Evolutionary conservation across 2,888 invertebrate species (phyloP), one percentile per base, ranked within the genome.

Genomic region (Ormyrus thymus): DNA sequence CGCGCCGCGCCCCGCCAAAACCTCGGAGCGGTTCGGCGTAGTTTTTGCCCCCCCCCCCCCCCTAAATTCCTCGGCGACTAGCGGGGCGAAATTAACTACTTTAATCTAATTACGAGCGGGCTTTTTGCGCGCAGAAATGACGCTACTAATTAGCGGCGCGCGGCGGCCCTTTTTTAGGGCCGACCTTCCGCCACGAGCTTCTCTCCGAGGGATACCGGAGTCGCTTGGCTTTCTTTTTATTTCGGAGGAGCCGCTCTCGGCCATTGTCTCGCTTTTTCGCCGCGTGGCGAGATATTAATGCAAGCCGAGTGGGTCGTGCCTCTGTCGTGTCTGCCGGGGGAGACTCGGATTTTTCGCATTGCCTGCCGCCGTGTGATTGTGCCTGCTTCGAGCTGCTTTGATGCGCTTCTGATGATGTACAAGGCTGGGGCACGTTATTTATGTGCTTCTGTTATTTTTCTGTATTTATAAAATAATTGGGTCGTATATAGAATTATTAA

Each of bases 71-170:
- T 43, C 13, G 11, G 64, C 13, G 10, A 43, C 7, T 7, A 5
- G 48, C 46, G 58, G 48, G 58, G 6, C n/a, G 77, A 61, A 77
- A 66, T 78, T 78, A 72, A 78, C 78, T 68, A 74, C 78, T 78
- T 78, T 78, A 78, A 78, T 78, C 78, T 78, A 78, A 78, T 78
- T 78, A 78, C 59, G 58, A 9, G 48, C 50, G 65, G 9, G 69
- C 76, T 55, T 65, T 51, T 61, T 29, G 51, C 51, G 45, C 61
- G 76, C 58, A 64, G 53, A 62, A 78, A 62, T 74, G 69, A 74
- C 64, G 64, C 64, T 50, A 55, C 78, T 78, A 78, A 78, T 78
- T 78, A 78, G 78, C 55, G 43, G 55, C 64, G 73, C 64, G 62
- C 53, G 62, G 53, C 1, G 13, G 7, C 29, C 29, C 45, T 55